phyloP scores from a whole-genome alignment of 2,888 invertebrate species.

The Andricus curvator region DNA sequence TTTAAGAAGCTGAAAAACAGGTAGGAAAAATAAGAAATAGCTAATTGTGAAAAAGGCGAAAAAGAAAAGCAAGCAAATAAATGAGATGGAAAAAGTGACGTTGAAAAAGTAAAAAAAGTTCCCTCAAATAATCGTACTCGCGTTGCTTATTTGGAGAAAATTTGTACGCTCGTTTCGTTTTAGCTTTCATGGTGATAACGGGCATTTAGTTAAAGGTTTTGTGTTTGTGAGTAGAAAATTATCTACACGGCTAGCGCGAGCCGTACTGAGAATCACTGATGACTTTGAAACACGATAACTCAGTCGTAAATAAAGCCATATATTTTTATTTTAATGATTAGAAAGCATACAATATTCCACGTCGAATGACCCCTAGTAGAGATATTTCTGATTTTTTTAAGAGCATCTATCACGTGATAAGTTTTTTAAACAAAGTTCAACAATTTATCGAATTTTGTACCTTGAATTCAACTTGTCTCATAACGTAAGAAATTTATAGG shows the following conservation, averaged over 20 bases:
- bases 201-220: background rate
- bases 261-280: background rate
- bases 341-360: too few relatives aligned
- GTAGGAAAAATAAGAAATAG: background rate
- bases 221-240: background rate
- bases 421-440: too few relatives aligned
- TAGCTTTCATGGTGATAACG: background rate
- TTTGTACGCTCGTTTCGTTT: background rate
- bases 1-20: background rate
- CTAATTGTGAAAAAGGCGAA: background rate
- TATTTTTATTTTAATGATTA: background rate
- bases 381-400: too few relatives aligned
- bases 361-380: too few relatives aligned
- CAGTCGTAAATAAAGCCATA: too few relatives aligned
- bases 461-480: too few relatives aligned
- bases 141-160: background rate
- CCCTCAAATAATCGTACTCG: background rate
- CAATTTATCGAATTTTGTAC: too few relatives aligned
- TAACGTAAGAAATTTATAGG: too few relatives aligned
- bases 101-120: constrained; percentile 10
- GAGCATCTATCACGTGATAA: too few relatives aligned
- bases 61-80: constrained; percentile 13
- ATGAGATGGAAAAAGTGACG: background rate
- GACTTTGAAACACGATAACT: too few relatives aligned
- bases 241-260: too few relatives aligned